Evolutionary conservation across 1,140 invertebrate species (phyloP), one percentile per base, ranked within the genome.

Genomic region (Dendroctonus ponderosae): DNA sequence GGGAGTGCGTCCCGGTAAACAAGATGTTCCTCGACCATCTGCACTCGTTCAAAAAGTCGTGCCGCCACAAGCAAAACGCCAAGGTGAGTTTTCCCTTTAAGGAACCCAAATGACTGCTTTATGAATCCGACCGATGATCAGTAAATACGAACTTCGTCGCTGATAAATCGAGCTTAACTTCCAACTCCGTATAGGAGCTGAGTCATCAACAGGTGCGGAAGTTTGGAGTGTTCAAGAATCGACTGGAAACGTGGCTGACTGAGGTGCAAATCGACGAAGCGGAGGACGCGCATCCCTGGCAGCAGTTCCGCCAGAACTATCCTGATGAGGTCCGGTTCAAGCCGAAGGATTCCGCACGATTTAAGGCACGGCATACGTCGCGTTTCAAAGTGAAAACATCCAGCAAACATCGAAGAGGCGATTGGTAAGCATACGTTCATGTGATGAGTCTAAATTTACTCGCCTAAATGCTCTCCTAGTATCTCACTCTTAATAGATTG

Each of bases 1-100:
- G 80, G 59, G 85, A 87, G 72, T 77, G 84, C 66, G 77, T 93
- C 0, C 78, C 80, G 71, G 83, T 87, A 0, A 85, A 86, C 65
- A 73, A 82, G 60, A 58, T 79, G 8, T 85, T 87, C 53, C 73
- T 88, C 0, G 75, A 82, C 46, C 82, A 81, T 69, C 74, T 91
- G 42, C 79, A 84, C 26, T 75, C 80, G 50, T 87, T 85, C 71
- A 78, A 82, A 63, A 74, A 77, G 69, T 70, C 79, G 43, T 75
- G 80, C 63, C 78, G 80, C 61, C 39, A 77, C 1, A 74, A 79
- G 3, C 78, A 80, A 6, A 79, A 82, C 64, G 71, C 77, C 8
- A 80, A 81, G 74, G 85, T 86, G 44, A 41, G 11, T 69, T 59
- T 52, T 61, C 49, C 46, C 11, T 52, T 15, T 9, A 52, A n/a